A percentile compares a stretch with the other conserved stretches of the same genome.
Conservation (phyloP, 2,888 invertebrate genomes). For the Dugesia japonica region DNA sequence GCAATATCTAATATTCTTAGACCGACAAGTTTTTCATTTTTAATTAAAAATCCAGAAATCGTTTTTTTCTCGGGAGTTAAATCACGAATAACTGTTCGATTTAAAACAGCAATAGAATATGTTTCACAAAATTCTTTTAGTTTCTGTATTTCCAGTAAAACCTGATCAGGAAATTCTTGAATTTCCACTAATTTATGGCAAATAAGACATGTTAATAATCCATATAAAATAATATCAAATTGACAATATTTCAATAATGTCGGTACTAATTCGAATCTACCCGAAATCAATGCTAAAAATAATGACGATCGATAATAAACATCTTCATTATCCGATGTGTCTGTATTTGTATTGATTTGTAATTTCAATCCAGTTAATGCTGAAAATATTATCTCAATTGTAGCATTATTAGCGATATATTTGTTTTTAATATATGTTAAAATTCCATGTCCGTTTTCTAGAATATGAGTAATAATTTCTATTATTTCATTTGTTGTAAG, state of each 20-base stretch:
- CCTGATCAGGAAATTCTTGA: neutral
- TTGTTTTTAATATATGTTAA: neutral
- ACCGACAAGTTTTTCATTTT: neutral
- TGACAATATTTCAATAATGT: neutral
- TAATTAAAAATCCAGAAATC: neutral
- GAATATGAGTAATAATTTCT: neutral
- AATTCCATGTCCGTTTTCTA: neutral
- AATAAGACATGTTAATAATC: neutral
- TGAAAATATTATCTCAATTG: neutral
- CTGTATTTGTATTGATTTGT: neutral
- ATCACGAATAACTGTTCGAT: neutral
- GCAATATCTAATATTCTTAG: slow-evolving; percentile 22
- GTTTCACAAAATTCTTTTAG: neutral
- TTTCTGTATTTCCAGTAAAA: neutral
- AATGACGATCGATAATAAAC: neutral
- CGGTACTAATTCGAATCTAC: neutral
- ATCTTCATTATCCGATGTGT: neutral
- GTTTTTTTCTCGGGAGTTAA: neutral
- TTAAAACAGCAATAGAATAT: slow-evolving; percentile 8
- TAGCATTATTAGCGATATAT: neutral
- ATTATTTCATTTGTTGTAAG: neutral
- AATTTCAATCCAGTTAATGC: neutral
- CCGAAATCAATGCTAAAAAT: neutral
- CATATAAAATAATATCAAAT: neutral
- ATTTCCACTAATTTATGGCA: neutral